Base-by-base conservation (phyloP, 2,797 vertebrate genomes). In the Rhodeus uyekii region DNA sequence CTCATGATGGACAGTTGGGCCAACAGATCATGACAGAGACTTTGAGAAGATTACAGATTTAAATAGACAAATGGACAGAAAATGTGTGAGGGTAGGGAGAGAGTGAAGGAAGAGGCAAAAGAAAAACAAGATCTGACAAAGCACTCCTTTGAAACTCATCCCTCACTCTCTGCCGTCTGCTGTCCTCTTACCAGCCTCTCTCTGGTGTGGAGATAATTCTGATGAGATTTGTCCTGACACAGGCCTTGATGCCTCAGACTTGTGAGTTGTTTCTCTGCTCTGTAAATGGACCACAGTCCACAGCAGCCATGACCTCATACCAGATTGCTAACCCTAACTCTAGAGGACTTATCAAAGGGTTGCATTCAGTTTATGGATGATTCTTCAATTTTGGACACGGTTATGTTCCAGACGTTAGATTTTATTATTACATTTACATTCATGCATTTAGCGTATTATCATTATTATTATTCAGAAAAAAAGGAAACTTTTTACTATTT, bases 141-240 rank as follows among this genome's bases (percentile, higher is more conserved):
- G 61, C 80, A 64, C 38, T 76, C 34, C 36, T 71, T 32, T 36
- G 18, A 73, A 68, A 13, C 63, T 63, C 72, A 55, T 76, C 19
- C 29, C 63, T 82, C 29, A 82, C 53, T 67, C 32, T 79, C 67
- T 34, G 67, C 36, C 32, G 0, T 79, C 67, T 34, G 67, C 36
- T n/a, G 0, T 80, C 24, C 32, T 36, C 24, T 58, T 27, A 44
- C 22, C 61, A 38, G 63, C 24, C 63, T 32, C 50, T 34, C 27
- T 82, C 80, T 67, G 38, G 55, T 63, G 58, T 55, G 48, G 76
- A 73, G 76, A 68, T 84, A 72, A 84, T 65, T 58, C 19, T 81
- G 83, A 84, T 76, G 72, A 76, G 64, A 84, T 76, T 27, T 13
- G 16, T 80, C 32, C 50, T 79, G 76, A 80, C 79, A 76, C 29